Percentiles rank a stretch among this genome's conserved stretches.
Conservation (phyloP, 2,113 vertebrate genomes). For the Xiphophorus hellerii region DNA sequence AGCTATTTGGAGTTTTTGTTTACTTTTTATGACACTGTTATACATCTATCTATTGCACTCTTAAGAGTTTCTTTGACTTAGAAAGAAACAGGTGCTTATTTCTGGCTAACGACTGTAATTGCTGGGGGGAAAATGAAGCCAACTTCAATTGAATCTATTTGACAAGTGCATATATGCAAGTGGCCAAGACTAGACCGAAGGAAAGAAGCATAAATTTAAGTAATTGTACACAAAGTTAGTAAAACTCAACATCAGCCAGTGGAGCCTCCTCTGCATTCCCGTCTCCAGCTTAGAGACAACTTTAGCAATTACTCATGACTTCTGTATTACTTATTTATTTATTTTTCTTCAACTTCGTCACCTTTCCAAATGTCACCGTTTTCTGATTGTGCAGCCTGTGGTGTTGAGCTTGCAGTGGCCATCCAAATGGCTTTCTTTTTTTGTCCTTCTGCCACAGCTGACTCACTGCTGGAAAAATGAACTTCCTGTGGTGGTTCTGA, state of each 20-base stretch:
- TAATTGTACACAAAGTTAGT: too few relatives aligned
- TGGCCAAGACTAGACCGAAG: neutral
- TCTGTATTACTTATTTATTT: neutral
- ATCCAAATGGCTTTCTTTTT: constrained; percentile 31
- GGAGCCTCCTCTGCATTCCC: too few relatives aligned
- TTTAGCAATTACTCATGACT: neutral
- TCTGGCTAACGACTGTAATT: constrained; percentile 32
- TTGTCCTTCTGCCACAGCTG: constrained; percentile 37
- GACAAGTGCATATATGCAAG: constrained; percentile 6
- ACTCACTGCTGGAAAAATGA: constrained; percentile 68
- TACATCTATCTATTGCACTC: neutral
- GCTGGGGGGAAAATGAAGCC: constrained; percentile 14
- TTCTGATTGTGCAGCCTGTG: neutral
- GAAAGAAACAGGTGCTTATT: neutral
- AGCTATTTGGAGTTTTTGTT: neutral
- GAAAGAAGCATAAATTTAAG: neutral
- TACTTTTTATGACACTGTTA: neutral
- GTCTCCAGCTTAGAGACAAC: too few relatives aligned
- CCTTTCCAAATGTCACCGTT: neutral
- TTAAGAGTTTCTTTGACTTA: neutral
- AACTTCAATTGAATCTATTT: constrained; percentile 26
- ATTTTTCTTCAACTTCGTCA: neutral
- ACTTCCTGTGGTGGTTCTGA: constrained; percentile 56
- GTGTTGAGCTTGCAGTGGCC: constrained; percentile 6
- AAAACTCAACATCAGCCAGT: too few relatives aligned